A percentile compares a stretch with the other conserved stretches of the same genome.
These are phyloP conservation scores for Ariolimax columbianus DNA, from an alignment of 2,888 invertebrate genomes.

Conservation along the genomic window DNA sequence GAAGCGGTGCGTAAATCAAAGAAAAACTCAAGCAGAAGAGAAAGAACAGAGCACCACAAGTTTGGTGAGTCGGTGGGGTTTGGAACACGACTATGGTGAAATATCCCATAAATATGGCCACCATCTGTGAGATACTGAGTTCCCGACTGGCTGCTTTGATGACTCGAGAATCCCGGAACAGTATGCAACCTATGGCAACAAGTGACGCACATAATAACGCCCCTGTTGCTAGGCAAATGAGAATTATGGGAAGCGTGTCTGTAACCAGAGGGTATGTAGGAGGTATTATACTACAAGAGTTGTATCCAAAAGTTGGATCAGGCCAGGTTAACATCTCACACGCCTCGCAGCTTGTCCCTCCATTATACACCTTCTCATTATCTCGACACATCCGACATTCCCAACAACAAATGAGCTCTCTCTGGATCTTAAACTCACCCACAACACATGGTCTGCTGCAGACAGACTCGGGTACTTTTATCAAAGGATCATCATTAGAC, in stretches of 20 bases:
- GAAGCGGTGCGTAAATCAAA: constrained; percentile 60
- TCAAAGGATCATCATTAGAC: not conserved
- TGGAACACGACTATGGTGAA: constrained; percentile 53
- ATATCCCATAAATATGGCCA: constrained; percentile 47
- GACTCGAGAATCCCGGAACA: constrained; percentile 55
- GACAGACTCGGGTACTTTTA: constrained; percentile 47
- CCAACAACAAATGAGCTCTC: constrained; percentile 64
- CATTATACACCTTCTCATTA: constrained; percentile 53
- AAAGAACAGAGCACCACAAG: constrained; percentile 57
- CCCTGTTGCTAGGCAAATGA: constrained; percentile 49
- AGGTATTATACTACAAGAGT: constrained; percentile 36
- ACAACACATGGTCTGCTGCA: constrained; percentile 60
- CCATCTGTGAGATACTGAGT: constrained; percentile 51
- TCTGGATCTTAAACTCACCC: constrained; percentile 57
- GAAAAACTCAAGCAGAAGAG: constrained; percentile 62
- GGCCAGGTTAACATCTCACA: constrained; percentile 54
- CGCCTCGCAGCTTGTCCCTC: constrained; percentile 51
- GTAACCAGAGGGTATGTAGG: constrained; percentile 27
- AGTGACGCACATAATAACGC: constrained; percentile 33
- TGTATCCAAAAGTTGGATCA: constrained; percentile 27
- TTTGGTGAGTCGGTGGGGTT: constrained; percentile 50
- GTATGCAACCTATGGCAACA: constrained; percentile 52
- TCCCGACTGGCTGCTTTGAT: constrained; percentile 66
- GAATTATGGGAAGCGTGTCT: constrained; percentile 24
- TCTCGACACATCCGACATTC: constrained; percentile 59